Conservation (phyloP, 2,888 invertebrate species). For the Acleris emargana region DNA sequence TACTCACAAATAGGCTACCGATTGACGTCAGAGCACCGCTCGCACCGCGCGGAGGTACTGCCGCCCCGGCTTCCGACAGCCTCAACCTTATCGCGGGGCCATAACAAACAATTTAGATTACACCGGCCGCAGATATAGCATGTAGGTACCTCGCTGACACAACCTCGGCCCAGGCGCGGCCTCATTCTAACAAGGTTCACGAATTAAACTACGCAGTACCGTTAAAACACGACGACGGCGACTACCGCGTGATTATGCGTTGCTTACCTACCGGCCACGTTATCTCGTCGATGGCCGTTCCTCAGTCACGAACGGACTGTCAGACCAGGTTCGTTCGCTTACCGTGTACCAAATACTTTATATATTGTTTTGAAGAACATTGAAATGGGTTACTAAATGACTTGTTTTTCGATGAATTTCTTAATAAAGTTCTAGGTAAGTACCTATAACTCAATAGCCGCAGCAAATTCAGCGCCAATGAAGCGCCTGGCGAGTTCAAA, state of each 20-base stretch:
- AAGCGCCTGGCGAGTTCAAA: too few species aligned
- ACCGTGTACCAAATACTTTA: neutral
- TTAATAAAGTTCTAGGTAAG: too few species aligned
- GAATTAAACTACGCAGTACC: constrained; percentile 64
- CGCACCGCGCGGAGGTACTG: constrained; percentile 56
- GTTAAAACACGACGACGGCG: constrained; percentile 45
- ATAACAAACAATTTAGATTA: constrained; percentile 45
- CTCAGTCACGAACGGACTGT: neutral
- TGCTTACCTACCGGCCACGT: constrained; percentile 22
- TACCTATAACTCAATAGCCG: too few species aligned
- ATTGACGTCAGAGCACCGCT: constrained; percentile 70
- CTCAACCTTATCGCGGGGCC: constrained; percentile 45
- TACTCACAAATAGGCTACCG: constrained; percentile 68
- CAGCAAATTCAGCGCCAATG: too few species aligned
- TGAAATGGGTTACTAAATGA: too few species aligned
- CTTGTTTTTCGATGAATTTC: too few species aligned
- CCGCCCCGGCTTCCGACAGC: constrained; percentile 39
- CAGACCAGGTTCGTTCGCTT: neutral
- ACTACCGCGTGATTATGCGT: constrained; percentile 24
- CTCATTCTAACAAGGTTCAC: constrained; percentile 64
- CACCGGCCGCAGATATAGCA: constrained; percentile 26
- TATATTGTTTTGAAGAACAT: neutral
- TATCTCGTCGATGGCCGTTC: constrained; percentile 15
- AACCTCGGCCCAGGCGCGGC: constrained; percentile 59
- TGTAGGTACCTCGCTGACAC: constrained; percentile 50